Percentiles rank a stretch among this genome's conserved stretches.
Conservation (phyloP, 2,797 vertebrate species). For the Mus minutoides region DNA sequence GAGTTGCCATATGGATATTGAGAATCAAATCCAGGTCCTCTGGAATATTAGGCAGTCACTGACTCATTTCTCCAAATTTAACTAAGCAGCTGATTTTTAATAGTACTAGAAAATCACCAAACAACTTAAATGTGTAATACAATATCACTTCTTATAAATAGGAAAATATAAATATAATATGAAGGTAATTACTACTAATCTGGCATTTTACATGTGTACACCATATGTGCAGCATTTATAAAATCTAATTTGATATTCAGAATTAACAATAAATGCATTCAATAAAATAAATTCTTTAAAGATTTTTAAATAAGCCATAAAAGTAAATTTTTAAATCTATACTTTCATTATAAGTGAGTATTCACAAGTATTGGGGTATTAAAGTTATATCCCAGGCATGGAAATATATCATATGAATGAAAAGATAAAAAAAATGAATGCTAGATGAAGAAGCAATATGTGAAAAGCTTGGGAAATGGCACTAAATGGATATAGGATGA, state of each 20-base stretch:
- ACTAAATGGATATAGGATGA: neutral
- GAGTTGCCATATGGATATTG: neutral
- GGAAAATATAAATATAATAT: neutral
- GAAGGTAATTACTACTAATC: neutral
- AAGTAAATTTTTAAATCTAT: neutral
- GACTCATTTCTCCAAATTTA: neutral
- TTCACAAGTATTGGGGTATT: neutral
- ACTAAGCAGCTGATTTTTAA: neutral
- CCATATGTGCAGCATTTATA: neutral
- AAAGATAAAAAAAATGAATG: neutral
- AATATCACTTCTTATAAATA: neutral
- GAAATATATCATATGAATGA: neutral
- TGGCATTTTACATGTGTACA: neutral
- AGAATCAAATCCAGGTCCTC: neutral
- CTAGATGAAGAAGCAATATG: neutral
- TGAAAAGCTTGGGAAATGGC: neutral
- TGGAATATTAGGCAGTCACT: neutral
- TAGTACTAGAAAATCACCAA: neutral
- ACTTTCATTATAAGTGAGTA: neutral
- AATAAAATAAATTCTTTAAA: neutral
- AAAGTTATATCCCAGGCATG: neutral
- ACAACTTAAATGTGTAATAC: neutral
- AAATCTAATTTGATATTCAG: neutral
- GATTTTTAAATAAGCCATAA: neutral
- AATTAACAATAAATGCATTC: conserved; percentile 14